Base-by-base conservation (phyloP, 2,888 invertebrate genomes). In the Acrobasis repandana region DNA sequence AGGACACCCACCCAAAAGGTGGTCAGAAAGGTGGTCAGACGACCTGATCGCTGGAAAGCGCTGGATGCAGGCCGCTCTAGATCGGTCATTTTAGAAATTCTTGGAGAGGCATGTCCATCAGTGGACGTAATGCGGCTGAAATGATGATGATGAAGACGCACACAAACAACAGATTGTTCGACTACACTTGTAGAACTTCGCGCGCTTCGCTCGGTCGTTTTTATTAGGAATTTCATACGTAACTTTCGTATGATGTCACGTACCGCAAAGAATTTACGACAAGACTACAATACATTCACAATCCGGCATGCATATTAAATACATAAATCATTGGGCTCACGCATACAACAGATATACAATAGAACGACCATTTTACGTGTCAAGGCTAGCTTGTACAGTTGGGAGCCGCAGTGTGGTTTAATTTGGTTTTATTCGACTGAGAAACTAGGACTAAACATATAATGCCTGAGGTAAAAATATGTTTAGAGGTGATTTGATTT, bases 311-410 rank as follows among this genome's bases (percentile, higher is more conserved):
- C 58, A 58, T 58, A 58, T 49, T 48, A 58, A 48, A 58, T 49
- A 48, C 48, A 58, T 58, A 58, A 58, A 58, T 58, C 58, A 58
- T 58, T 36, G 8, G 38, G 5, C 43, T 38, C 60, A 52, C 52
- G 52, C 33, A 52, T 47, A 38, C 20, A 46, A 50, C 48, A 33
- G 5, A 43, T 43, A 38, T 51, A 59, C 43, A 38, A 60, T 60
- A 52, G 33, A 51, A 58, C 36, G 38, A 62, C 60, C 64, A 63
- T 61, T 60, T 61, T 62, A 56, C 61, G 63, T 65, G 67, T 63
- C 67, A 67, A 67, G 67, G 64, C 36, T 50, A 61, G 62, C 63
- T 64, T 63, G 63, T 64, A 62, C 60, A 49, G 34, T 58, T 33
- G 33, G 33, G 33, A 60, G 54, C 34, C 48, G 43, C 46, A 34